Evolutionary conservation across 2,797 vertebrate species (phyloP), one percentile per base, ranked within the genome.

Genomic region (Chiloscyllium punctatum): DNA sequence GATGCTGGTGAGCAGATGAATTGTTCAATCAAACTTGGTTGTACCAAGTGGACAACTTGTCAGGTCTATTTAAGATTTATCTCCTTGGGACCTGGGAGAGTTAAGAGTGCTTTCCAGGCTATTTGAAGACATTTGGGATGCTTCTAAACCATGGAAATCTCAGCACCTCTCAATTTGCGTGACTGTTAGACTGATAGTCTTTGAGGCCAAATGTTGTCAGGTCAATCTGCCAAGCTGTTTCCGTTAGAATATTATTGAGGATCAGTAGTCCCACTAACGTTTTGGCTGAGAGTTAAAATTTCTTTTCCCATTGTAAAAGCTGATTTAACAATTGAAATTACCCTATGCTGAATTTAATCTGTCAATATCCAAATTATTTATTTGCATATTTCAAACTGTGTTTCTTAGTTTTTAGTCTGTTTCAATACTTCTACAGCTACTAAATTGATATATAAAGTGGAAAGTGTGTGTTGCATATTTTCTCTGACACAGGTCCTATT

Each of bases 311-410:
- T 84, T 48, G 18, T 84, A 25, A 42, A 48, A 84, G 21, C 82
- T 84, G 37, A 84, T 42, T 84, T 84, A 37, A 84, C 21, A 21
- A 84, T 25, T 84, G 5, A 23, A 84, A 23, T 37, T 84, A 21
- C 16, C 82, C 37, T 84, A 18, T 48, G 42, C 42, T 84, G 48
- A 84, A 84, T 84, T 84, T 84, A 37, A 48, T 21, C 82, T 57
- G 51, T 90, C 87, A 15, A 5, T 7, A 84, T 92, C 25, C 37
- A 48, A 51, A 51, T 51, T 30, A 15, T 74, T 51, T 53, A 94
- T 94, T 94, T 94, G 42, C 42, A 91, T 53, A 91, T 66, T 91
- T 91, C n/a, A 62, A 91, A 91, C 53, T 91, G 88, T 15, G 11
- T 33, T 91, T 84, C 42, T 23, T 37, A 42, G 88, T 37, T 95